These are phyloP conservation scores for Dryoscopus gambensis DNA, from an alignment of 2,113 vertebrate genomes.

Conservation along the genomic window DNA sequence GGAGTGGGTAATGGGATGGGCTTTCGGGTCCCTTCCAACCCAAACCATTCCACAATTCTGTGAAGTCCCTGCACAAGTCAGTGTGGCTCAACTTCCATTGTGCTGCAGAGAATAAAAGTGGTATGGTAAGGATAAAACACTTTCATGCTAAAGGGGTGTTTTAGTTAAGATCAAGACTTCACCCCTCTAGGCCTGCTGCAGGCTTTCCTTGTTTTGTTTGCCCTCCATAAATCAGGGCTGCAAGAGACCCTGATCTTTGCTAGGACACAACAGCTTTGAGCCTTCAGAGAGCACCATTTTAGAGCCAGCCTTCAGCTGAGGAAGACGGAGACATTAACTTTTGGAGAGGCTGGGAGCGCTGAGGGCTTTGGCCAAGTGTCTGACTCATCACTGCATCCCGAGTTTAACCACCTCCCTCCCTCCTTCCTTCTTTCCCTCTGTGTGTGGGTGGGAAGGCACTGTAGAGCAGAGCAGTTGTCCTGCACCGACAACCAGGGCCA, in stretches of 20 bases:
- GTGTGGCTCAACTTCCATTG: not conserved
- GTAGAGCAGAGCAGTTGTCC: not conserved
- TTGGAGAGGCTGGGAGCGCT: not conserved
- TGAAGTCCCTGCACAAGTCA: not conserved
- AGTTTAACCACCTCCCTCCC: not conserved
- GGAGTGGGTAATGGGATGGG: not conserved
- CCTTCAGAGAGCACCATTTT: constrained; percentile 5
- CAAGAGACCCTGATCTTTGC: not conserved
- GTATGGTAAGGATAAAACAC: not conserved
- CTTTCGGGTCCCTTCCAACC: not conserved
- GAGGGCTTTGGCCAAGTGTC: constrained; percentile 5
- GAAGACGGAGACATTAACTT: not conserved
- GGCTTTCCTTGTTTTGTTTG: not conserved
- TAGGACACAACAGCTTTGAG: not conserved
- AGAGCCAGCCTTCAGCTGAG: not conserved
- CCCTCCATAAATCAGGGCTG: not conserved
- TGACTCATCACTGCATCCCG: not conserved
- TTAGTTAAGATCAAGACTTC: not conserved
- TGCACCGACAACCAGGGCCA: rapidly evolving
- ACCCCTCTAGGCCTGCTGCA: not conserved
- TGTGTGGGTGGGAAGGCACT: not conserved
- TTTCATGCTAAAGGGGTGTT: not conserved
- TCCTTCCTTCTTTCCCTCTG: not conserved
- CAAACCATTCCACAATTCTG: not conserved
- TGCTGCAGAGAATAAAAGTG: not conserved